phyloP scores from a whole-genome alignment of 2,113 vertebrate species.

The Eupsittula cactorum region DNA sequence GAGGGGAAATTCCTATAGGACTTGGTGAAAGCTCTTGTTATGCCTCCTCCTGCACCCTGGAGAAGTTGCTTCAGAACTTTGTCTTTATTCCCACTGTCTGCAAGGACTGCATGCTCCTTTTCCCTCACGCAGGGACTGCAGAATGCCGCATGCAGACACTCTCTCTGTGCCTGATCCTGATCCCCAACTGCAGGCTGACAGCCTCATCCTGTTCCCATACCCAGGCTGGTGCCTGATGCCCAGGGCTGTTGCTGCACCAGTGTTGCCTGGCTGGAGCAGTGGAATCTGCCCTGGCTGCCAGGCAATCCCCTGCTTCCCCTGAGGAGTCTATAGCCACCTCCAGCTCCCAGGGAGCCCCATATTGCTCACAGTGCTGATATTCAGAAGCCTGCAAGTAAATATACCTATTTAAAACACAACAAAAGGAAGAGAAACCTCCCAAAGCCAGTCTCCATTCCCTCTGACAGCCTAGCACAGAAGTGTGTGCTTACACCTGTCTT shows the following conservation, averaged over 20 bases:
- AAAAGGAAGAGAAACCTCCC: background rate
- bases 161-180: accelerated
- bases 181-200: background rate
- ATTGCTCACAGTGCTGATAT: background rate
- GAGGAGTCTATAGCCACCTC: background rate
- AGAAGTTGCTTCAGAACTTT: background rate
- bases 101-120: background rate
- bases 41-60: background rate
- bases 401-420: background rate
- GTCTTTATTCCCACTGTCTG: background rate
- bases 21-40: background rate
- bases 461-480: background rate
- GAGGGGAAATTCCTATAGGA: background rate
- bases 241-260: background rate
- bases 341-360: background rate
- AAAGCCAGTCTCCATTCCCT: background rate
- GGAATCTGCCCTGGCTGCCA: background rate
- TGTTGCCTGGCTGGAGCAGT: background rate
- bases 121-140: background rate
- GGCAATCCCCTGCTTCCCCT: background rate
- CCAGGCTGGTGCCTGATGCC: background rate
- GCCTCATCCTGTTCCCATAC: accelerated
- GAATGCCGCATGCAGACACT: background rate
- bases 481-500: background rate
- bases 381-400: background rate